Evolutionary conservation across 2,888 invertebrate species (phyloP).

Genomic region (Thecophora atra): DNA sequence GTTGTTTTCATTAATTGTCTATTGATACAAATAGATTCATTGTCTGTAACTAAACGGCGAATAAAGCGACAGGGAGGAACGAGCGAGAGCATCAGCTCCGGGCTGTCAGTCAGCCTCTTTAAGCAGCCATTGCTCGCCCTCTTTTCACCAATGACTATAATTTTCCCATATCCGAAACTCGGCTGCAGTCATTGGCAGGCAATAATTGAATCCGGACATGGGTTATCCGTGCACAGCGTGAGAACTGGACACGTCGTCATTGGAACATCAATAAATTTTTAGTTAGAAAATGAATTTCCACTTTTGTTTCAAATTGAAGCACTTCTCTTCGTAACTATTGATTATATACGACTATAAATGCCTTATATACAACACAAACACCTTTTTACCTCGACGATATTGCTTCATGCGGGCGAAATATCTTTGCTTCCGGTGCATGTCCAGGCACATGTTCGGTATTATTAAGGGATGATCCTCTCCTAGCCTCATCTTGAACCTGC

Average conservation of each 20-base stretch:
- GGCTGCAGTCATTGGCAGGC: neutral
- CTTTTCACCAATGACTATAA: neutral
- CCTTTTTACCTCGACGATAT: slow-evolving; percentile 29
- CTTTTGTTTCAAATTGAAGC: neutral
- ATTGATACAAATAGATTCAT: slow-evolving; percentile 4
- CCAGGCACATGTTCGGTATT: slow-evolving; percentile 30
- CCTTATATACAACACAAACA: slow-evolving; percentile 33
- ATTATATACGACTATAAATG: neutral
- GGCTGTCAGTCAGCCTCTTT: neutral
- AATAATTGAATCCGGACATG: too few species aligned
- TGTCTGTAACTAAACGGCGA: slow-evolving; percentile 27
- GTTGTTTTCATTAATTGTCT: neutral
- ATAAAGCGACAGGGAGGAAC: neutral
- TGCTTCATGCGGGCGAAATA: slow-evolving; percentile 18
- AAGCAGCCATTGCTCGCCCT: slow-evolving; percentile 2
- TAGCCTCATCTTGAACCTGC: slow-evolving; percentile 29
- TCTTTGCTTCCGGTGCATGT: slow-evolving; percentile 23
- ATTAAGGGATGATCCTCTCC: slow-evolving; percentile 35
- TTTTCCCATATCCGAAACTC: slow-evolving; percentile 5
- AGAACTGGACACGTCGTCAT: slow-evolving; percentile 31
- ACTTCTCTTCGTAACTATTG: neutral
- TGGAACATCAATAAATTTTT: slow-evolving; percentile 28
- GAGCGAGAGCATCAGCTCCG: neutral
- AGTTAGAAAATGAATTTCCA: slow-evolving; percentile 29
- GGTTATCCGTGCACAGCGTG: slow-evolving; percentile 13